Evolutionary conservation across 2,113 vertebrate genomes (phyloP), one percentile per base, ranked within the genome.

Genomic region (Oreochromis niloticus): DNA sequence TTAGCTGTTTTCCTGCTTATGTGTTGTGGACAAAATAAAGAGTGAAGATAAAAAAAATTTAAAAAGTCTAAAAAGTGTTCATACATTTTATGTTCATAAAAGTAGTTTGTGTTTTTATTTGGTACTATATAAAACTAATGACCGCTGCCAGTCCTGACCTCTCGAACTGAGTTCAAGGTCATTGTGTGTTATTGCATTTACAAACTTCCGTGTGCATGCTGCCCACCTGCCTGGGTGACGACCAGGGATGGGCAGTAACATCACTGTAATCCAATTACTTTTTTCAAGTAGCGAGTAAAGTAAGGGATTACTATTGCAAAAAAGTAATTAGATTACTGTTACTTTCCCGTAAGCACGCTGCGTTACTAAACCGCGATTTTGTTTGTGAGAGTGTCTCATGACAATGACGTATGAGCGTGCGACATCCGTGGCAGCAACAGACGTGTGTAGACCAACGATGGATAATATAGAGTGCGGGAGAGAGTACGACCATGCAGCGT

Each of bases 221-320:
- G 59, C 55, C 22, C 55, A 57, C 55, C 55, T 57, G 55, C 59
- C 32, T 36, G 59, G 3, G 59, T 63, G 9, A 63, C 9, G 3
- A 34, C 8, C 54, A 56, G 54, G 22, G 11, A 24, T 56, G 22
- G 11, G 54, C 57, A 32, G 57, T 61, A 61, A 61, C 27, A 32
- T 61, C 5, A 61, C 57, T 61, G 57, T 32, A 61, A 61, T 61
- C 57, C 57, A 61, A 61, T 61, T 61, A 34, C 16, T 61, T 61
- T 3, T 61, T 34, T 61, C 16, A 6, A 61, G 57, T 34, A 34
- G 3, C 3, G 1, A 61, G 16, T 61, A 32, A 1, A 61, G 27
- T 61, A 34, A 4, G 16, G 30, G 30, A 61, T 34, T 61, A 34
- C 57, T 61, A 34, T 10, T 61, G 57, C 16, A 61, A 61, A 61